Base-by-base conservation (phyloP, 2,113 vertebrate species). In the Apistogramma diplotaenia region DNA sequence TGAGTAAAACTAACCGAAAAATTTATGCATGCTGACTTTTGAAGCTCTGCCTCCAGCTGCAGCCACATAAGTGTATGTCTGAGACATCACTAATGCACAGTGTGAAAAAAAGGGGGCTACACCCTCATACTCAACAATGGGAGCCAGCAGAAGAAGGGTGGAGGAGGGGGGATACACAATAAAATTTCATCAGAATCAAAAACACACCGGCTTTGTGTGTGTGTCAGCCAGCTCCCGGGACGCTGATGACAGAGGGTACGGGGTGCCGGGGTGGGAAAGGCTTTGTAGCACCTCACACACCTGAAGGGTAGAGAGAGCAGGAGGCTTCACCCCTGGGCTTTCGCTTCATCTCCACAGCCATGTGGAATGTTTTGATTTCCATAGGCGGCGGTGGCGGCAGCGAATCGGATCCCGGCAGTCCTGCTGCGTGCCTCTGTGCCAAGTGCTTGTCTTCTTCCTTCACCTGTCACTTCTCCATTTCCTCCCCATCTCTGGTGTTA, bases 291-390 rank as follows among this genome's bases (percentile, higher is more conserved):
- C 81, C 85, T 87, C 74, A 23, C 53, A 60, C 12, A 62, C 79
- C 87, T 80, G 79, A 58, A 84, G 85, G 82, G 57, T 13, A 51
- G 67, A 67, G 67, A 59, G 85, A 85, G 84, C 62, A 60, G 87
- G 73, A 51, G 80, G 86, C 78, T 76, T 61, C 81, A 77, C 81
- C 65, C 83, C 43, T 33, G 79, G 89, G 83, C 51, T 76, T 82
- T 85, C 21, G 3, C 84, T 89, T 89, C 86, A 89, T 89, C 81
- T 89, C 59, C 71, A 79, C 76, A 75, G 62, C 82, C 74, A 27
- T 53, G 88, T 74, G 86, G 78, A 82, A 76, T 87, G 74, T 91
- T 89, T 89, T 81, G 71, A 82, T 89, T 88, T 91, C 85, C 79
- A 83, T 43, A 84, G 84, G 77, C 74, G 6, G 79, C 23, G 84